A percentile compares a stretch with the other conserved stretches of the same genome.
These are phyloP conservation scores for Meiosimyza platycephala DNA, from an alignment of 2,888 invertebrate genomes.

Conservation along the genomic window DNA sequence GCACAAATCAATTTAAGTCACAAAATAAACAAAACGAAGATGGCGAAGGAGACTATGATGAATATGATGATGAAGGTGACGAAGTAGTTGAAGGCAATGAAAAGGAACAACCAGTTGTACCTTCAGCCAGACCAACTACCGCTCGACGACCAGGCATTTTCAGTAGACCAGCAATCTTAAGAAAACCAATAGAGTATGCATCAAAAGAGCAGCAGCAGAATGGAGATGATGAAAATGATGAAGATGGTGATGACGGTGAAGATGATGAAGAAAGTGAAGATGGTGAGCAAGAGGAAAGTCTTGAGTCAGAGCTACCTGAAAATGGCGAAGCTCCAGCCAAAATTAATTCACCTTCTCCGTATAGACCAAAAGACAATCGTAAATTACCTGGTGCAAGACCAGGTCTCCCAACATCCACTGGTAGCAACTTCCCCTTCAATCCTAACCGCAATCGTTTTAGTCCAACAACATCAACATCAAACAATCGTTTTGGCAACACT, in stretches of 20 bases:
- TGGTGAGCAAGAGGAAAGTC: constrained; percentile 20
- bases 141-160: constrained; percentile 42
- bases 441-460: constrained; percentile 42
- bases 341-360: constrained; percentile 38
- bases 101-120: background rate
- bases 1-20: constrained; percentile 52
- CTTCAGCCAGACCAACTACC: constrained; percentile 18
- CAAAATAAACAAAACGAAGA: constrained; percentile 27
- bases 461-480: constrained; percentile 36
- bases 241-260: constrained; percentile 39
- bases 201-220: background rate
- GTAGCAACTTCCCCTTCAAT: constrained; percentile 51
- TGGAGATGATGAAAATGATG: constrained; percentile 43
- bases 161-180: constrained; percentile 33
- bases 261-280: constrained; percentile 37
- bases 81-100: constrained; percentile 40
- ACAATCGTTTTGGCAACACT: constrained; percentile 46
- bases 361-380: constrained; percentile 50
- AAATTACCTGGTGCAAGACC: constrained; percentile 50
- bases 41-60: constrained; percentile 30
- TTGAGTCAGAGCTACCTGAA: constrained; percentile 14
- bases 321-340: constrained; percentile 33
- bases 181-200: background rate
- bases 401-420: constrained; percentile 41
- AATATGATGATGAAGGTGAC: constrained; percentile 44